phyloP scores from a whole-genome alignment of 1,140 invertebrate species.

The Drosophila gunungcola region DNA sequence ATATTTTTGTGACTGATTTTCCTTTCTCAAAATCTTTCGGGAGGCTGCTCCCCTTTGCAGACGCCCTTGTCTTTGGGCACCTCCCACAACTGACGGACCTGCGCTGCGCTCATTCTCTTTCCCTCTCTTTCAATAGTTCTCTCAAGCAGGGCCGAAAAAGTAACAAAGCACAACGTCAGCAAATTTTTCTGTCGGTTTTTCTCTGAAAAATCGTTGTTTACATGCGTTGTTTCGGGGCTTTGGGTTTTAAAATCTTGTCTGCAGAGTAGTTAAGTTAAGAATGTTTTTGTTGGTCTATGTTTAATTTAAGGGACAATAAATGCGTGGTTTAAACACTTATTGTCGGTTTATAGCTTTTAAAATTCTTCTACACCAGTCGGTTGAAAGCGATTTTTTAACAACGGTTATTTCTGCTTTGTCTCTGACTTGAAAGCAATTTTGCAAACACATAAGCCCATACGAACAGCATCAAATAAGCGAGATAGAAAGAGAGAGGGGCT shows the following conservation, averaged over 20 bases:
- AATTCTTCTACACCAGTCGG: neutral
- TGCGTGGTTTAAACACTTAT: too few relatives aligned
- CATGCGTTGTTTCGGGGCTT: neutral
- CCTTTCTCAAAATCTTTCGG: too few relatives aligned
- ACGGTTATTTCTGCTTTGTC: conserved; percentile 5
- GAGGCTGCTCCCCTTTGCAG: neutral
- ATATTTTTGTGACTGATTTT: neutral
- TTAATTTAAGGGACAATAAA: neutral
- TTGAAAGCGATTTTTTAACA: neutral
- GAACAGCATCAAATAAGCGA: conserved; percentile 7
- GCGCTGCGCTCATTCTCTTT: conserved; percentile 21
- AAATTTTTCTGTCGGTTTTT: conserved; percentile 24
- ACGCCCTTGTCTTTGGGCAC: neutral
- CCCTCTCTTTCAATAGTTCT: neutral
- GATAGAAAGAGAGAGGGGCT: neutral
- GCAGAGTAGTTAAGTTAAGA: neutral
- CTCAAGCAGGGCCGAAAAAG: conserved; percentile 14
- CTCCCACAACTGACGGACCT: conserved; percentile 19
- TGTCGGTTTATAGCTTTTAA: neutral
- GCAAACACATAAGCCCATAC: neutral
- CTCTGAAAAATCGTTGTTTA: conserved; percentile 17
- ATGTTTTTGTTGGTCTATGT: too few relatives aligned
- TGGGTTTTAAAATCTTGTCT: neutral
- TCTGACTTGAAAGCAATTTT: conserved; percentile 4
- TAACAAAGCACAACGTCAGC: conserved; percentile 30